Percentiles rank a stretch among this genome's conserved stretches.
These are phyloP conservation scores for Oxystoma pomonae DNA, from an alignment of 2,888 invertebrate species.

Conservation along the genomic window DNA sequence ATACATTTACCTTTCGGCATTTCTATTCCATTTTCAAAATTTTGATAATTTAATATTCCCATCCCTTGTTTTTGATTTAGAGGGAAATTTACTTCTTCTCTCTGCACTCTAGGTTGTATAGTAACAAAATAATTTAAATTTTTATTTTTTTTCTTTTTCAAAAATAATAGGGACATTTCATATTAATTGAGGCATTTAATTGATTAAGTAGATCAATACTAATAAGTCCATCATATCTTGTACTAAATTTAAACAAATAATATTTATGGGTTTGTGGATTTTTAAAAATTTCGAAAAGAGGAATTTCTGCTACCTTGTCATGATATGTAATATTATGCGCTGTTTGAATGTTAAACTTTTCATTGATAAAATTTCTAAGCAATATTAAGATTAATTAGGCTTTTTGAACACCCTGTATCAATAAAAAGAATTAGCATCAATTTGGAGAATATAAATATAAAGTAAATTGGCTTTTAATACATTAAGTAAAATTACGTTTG, in stretches of 20 bases:
- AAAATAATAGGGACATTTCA: not conserved
- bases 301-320: conserved; percentile 15
- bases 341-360: conserved; percentile 15
- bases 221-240: conserved; percentile 5
- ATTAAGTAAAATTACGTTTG: not conserved
- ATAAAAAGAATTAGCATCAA: conserved; percentile 11
- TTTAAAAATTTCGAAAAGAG: conserved; percentile 16
- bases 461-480: not conserved
- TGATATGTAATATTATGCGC: conserved; percentile 16
- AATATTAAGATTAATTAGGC: conserved; percentile 4
- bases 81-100: not conserved
- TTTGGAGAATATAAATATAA: conserved; percentile 4
- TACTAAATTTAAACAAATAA: conserved; percentile 11
- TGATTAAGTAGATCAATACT: conserved; percentile 4
- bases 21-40: conserved; percentile 7
- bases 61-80: not conserved
- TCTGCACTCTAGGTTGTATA: not conserved
- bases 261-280: conserved; percentile 13
- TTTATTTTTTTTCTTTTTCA: not conserved
- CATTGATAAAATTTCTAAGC: not conserved
- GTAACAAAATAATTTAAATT: conserved; percentile 1
- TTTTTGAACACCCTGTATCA: conserved; percentile 8
- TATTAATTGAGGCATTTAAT: conserved; percentile 1
- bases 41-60: not conserved
- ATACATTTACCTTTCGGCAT: conserved; percentile 3